A percentile compares a stretch with the other conserved stretches of the same genome.
phyloP scores from a whole-genome alignment of 2,797 vertebrate species.

The Myripristis murdjan region DNA sequence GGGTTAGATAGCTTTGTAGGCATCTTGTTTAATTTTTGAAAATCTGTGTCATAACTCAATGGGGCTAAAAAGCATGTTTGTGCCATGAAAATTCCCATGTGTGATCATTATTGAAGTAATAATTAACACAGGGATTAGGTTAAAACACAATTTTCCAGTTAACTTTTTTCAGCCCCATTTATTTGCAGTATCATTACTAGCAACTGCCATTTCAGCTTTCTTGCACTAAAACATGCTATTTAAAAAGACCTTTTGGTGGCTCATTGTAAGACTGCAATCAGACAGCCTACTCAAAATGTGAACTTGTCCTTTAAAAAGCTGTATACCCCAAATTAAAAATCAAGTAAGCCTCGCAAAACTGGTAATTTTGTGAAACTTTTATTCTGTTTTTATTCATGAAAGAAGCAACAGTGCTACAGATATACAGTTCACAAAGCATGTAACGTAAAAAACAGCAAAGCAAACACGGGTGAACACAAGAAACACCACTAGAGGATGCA shows the following conservation, averaged over 20 bases:
- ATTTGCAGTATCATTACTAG: neutral
- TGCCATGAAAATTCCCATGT: neutral
- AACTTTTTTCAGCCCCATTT: neutral
- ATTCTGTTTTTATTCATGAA: constrained; percentile 66
- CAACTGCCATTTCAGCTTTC: too few relatives aligned
- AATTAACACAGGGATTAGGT: too few relatives aligned
- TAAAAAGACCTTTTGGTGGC: neutral
- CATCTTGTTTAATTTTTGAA: neutral
- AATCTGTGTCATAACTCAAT: neutral
- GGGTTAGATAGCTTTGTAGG: neutral
- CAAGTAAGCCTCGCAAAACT: constrained; percentile 25
- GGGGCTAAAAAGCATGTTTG: neutral
- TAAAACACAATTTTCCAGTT: neutral
- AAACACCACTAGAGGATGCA: constrained; percentile 32
- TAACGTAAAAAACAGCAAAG: constrained; percentile 73
- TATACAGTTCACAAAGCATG: constrained; percentile 63
- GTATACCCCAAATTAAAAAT: constrained; percentile 23
- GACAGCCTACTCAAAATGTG: neutral
- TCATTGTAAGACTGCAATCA: too few relatives aligned
- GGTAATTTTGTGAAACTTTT: constrained; percentile 66
- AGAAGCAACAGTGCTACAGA: constrained; percentile 64
- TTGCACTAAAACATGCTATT: neutral
- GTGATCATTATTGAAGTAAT: too few relatives aligned
- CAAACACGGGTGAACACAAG: constrained; percentile 25
- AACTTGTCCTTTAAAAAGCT: neutral